These are phyloP conservation scores for Heliangelus exortis DNA, from an alignment of 2,797 vertebrate genomes.

Conservation along the genomic window DNA sequence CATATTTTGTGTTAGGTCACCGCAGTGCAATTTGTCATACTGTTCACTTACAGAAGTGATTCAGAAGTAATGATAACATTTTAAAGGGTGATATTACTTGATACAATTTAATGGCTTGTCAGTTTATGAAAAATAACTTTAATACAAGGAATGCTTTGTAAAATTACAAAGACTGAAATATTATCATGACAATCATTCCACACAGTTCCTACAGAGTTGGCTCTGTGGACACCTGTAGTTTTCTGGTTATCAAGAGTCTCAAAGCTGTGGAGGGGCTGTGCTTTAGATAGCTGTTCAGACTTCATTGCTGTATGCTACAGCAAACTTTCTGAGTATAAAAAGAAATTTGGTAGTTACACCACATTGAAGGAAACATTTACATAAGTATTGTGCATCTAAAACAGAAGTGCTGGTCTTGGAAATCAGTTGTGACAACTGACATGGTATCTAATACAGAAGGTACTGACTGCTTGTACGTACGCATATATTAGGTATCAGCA, in stretches of 20 bases:
- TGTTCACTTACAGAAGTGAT: background rate
- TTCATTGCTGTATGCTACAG: background rate
- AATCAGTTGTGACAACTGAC: background rate
- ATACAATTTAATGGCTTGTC: constrained; percentile 1
- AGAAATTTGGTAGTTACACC: background rate
- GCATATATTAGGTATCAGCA: background rate
- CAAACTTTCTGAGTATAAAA: background rate
- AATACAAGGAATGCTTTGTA: background rate
- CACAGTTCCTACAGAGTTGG: background rate
- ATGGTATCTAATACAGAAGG: background rate
- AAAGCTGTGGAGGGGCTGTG: background rate
- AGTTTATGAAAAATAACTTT: background rate
- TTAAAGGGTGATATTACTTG: background rate
- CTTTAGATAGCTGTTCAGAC: fast-evolving
- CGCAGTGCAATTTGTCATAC: background rate
- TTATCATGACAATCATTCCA: background rate
- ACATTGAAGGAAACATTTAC: background rate
- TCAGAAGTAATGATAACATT: constrained; percentile 9
- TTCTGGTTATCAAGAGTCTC: background rate
- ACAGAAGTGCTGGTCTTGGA: background rate
- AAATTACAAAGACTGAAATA: background rate
- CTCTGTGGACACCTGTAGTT: background rate
- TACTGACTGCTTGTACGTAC: background rate
- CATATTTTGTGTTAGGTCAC: background rate
- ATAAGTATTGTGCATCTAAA: background rate